phyloP scores from a whole-genome alignment of 2,888 invertebrate species.

The Spisula subtruncata region DNA sequence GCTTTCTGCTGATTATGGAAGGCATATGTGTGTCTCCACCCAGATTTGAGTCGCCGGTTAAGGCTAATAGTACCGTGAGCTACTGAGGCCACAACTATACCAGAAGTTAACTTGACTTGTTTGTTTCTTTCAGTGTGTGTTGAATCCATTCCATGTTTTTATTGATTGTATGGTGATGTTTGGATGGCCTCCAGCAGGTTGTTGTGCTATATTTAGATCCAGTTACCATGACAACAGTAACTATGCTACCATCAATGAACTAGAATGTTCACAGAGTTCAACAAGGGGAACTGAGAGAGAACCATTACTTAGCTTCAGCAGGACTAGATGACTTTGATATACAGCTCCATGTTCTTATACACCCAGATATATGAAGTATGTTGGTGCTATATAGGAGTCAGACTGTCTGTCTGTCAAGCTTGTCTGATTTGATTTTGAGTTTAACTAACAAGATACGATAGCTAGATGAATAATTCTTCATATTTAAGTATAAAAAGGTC shows the following conservation, averaged over 20 bases:
- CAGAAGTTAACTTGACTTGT: not conserved
- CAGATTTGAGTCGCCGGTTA: no score
- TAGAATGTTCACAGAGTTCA: constrained; percentile 35
- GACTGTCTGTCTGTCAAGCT: no score
- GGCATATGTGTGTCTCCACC: no score
- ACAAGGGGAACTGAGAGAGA: constrained; percentile 49
- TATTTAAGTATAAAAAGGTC: no score
- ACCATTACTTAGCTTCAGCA: constrained; percentile 61
- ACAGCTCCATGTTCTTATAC: not conserved
- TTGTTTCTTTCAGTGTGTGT: constrained; percentile 60
- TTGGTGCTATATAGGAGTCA: no score
- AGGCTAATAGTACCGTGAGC: no score
- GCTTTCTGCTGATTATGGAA: no score
- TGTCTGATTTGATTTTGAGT: no score
- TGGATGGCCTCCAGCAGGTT: constrained; percentile 53
- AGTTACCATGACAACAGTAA: constrained; percentile 44
- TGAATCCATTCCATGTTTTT: constrained; percentile 68
- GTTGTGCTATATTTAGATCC: constrained; percentile 51
- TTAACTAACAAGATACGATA: no score
- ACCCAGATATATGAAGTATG: no score
- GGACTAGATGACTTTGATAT: not conserved
- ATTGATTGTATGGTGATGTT: constrained; percentile 61
- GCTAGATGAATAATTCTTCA: no score
- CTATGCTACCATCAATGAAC: constrained; percentile 43
- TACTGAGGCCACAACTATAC: no score